These are phyloP conservation scores for Drepana arcuata DNA, from an alignment of 1,140 invertebrate genomes.

Conservation along the genomic window DNA sequence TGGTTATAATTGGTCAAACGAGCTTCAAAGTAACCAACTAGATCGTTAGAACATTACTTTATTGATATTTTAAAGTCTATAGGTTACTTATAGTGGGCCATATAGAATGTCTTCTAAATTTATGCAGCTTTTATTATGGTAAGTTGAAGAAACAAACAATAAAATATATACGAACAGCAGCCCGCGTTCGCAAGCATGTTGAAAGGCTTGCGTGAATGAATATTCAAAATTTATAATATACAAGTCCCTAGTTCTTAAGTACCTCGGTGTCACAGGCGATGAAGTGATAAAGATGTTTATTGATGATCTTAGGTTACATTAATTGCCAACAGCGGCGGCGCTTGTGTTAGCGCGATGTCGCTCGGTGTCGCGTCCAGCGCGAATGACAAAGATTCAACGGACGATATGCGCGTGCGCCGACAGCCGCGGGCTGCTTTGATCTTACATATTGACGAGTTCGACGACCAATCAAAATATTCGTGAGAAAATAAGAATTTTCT, in stretches of 20 bases:
- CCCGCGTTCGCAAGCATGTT: no score
- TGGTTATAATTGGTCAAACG: conserved; percentile 58
- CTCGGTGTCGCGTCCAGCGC: conserved; percentile 42
- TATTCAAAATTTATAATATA: conserved; percentile 54
- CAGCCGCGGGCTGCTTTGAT: conserved; percentile 48
- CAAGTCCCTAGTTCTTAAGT: conserved; percentile 47
- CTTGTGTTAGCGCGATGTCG: conserved; percentile 49
- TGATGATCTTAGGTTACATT: conserved; percentile 67
- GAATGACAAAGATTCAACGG: conserved; percentile 60
- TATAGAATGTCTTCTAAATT: no score
- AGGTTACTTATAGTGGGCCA: no score
- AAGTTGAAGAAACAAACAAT: no score
- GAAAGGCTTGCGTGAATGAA: conserved; percentile 54
- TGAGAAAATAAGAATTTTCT: conserved; percentile 15
- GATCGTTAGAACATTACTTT: conserved; percentile 44
- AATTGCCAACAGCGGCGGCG: conserved; percentile 64
- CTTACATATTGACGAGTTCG: conserved; percentile 39
- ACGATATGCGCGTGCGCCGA: conserved; percentile 38
- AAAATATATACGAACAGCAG: no score
- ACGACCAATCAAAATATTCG: conserved; percentile 56
- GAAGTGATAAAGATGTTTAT: conserved; percentile 69
- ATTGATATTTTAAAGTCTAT: conserved; percentile 21
- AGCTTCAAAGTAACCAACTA: conserved; percentile 43
- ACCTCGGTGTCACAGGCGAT: conserved; percentile 52
- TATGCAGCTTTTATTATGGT: no score